Evolutionary conservation across 1,140 invertebrate genomes (phyloP).

Genomic region (Conus ventricosus): DNA sequence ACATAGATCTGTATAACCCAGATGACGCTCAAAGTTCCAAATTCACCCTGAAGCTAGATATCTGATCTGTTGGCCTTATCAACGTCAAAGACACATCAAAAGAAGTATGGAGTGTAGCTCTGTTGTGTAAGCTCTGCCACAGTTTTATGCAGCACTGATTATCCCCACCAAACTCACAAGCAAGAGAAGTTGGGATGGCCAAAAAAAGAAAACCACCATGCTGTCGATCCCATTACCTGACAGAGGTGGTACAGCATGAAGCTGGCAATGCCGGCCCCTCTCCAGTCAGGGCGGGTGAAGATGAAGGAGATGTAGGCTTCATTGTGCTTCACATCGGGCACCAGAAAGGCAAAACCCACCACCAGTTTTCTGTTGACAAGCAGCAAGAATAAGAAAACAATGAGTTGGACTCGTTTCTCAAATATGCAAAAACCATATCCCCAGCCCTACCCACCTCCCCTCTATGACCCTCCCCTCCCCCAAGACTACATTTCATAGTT

Average conservation of each 20-base stretch:
- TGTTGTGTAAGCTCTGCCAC: too few species aligned
- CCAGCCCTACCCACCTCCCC: background rate
- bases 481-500: too few species aligned
- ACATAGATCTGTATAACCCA: too few species aligned
- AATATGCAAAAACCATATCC: background rate
- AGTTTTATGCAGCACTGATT: too few species aligned
- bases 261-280: conserved; percentile 85
- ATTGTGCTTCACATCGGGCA: conserved; percentile 87
- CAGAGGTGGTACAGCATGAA: conserved; percentile 96
- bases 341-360: conserved; percentile 91
- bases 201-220: background rate
- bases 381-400: conserved; percentile 15
- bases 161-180: too few species aligned
- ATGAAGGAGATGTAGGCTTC: conserved; percentile 94
- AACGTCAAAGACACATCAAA: too few species aligned
- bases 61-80: too few species aligned
- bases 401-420: background rate
- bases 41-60: too few species aligned
- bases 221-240: conserved; percentile 76
- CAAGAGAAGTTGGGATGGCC: background rate
- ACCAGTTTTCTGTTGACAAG: conserved; percentile 80
- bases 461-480: background rate
- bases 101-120: too few species aligned
- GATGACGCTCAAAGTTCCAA: too few species aligned
- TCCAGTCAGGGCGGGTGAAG: conserved; percentile 90